Evolutionary conservation across 1,140 invertebrate species (phyloP), one percentile per base, ranked within the genome.

Genomic region (Berghia stephanieae): DNA sequence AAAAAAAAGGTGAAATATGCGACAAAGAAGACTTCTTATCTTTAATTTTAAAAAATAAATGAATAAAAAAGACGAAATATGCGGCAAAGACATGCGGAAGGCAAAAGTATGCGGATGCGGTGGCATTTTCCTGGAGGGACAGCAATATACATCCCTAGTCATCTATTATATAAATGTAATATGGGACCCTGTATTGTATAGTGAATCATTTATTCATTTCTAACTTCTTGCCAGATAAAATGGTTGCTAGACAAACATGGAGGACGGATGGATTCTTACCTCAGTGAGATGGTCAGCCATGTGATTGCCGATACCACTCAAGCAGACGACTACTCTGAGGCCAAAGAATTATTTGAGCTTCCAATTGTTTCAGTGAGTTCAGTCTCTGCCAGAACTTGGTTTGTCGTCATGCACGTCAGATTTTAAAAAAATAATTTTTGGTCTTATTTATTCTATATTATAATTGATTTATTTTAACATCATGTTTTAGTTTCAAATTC

Each of bases 291-390:
- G 91, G 94, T 96, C 75, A 96, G 95, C 44, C 95, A 96, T 91
- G 91, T 96, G 81, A 95, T 97, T 86, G 94, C 94, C 82, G 96
- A 96, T 49, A 91, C 95, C 90, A 92, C 93, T 66, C 91, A 93
- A 80, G 94, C 96, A 87, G 93, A 92, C 86, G 88, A 89, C 77
- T 88, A 86, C 74, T 84, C 83, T n/a, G 95, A 95, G 89, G 95
- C 95, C 13, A 94, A 94, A 88, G 96, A 98, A 84, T 90, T 98
- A 1, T 97, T 96, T 90, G 95, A 97, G 87, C 93, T 96, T 60
- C 95, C 95, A 72, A 94, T 95, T 78, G 94, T 96, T 52, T 93
- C 93, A 52, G 93, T 94, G 86, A 92, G 86, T 82, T n/a, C 6
- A 13, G 13, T 6, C 42, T 44, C 27, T 57, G 24, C 21, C 40